Evolutionary conservation across 2,888 invertebrate species (phyloP).

Genomic region (Portevinia maculata): DNA sequence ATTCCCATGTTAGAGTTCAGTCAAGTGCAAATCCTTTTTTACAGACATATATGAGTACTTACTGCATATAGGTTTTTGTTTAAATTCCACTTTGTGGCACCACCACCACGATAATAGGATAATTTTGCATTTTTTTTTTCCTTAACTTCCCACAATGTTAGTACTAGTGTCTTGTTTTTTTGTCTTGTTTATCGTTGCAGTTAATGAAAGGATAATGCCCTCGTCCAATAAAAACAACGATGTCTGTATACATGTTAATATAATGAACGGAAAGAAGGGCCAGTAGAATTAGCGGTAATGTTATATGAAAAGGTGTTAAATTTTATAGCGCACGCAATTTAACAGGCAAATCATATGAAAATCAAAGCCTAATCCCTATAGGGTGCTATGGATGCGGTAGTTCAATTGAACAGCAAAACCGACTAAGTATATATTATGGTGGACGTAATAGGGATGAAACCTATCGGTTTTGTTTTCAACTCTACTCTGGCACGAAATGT

Average conservation of each 20-base stretch:
- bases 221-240: conserved; percentile 35
- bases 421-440: neutral
- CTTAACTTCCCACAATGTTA: conserved; percentile 1
- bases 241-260: neutral
- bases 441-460: conserved; percentile 13
- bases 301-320: conserved; percentile 53
- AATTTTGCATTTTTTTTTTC: conserved; percentile 35
- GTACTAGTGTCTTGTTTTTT: conserved; percentile 2
- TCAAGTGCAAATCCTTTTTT: conserved; percentile 59
- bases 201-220: conserved; percentile 52
- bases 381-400: conserved; percentile 37
- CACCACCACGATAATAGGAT: conserved; percentile 50
- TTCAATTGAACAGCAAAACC: conserved; percentile 24
- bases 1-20: conserved; percentile 38
- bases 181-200: conserved; percentile 20
- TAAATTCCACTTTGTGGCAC: conserved; percentile 14
- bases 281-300: conserved; percentile 20
- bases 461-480: conserved; percentile 38
- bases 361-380: conserved; percentile 24
- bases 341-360: conserved; percentile 22
- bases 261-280: neutral
- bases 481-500: conserved; percentile 26
- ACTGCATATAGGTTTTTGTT: conserved; percentile 23
- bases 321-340: conserved; percentile 57
- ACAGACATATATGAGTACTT: conserved; percentile 2